A percentile compares a stretch with the other conserved stretches of the same genome.
Conservation (phyloP, 2,797 vertebrate genomes). For the Ara ararauna region DNA sequence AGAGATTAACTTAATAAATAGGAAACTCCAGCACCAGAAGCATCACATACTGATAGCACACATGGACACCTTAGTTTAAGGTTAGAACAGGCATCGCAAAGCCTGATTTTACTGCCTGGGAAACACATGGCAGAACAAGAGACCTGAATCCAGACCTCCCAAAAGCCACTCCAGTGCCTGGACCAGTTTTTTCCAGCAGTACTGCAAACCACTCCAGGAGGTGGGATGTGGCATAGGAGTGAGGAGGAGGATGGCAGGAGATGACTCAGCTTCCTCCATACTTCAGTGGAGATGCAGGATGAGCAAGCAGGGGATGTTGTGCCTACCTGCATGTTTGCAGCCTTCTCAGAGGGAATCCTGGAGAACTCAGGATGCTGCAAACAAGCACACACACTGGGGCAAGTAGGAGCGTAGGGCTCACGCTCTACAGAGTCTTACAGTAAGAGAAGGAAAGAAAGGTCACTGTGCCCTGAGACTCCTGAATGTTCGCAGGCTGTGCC, state of each 20-base stretch:
- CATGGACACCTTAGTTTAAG: not conserved
- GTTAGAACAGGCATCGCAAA: not conserved
- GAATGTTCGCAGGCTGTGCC: not conserved
- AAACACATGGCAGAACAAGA: accelerated
- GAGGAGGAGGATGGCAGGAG: not conserved
- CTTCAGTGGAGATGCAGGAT: not conserved
- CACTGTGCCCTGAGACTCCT: not conserved
- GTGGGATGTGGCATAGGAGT: not conserved
- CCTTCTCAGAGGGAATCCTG: not conserved
- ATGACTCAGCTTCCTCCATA: conserved; percentile 18
- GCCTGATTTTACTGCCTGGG: accelerated
- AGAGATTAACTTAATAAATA: not conserved
- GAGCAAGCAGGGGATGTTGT: conserved; percentile 10
- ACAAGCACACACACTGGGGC: not conserved
- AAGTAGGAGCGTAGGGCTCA: not conserved
- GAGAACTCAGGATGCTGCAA: not conserved
- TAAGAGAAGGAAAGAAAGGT: not conserved
- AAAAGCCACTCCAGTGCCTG: not conserved
- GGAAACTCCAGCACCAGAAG: not conserved
- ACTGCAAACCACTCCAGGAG: not conserved
- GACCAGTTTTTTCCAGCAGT: not conserved
- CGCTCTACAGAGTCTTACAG: accelerated
- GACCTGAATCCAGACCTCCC: not conserved
- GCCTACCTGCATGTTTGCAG: not conserved
- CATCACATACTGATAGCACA: not conserved